These are phyloP conservation scores for Brachionus manjavacas DNA, from an alignment of 1,140 invertebrate species.

Conservation along the genomic window DNA sequence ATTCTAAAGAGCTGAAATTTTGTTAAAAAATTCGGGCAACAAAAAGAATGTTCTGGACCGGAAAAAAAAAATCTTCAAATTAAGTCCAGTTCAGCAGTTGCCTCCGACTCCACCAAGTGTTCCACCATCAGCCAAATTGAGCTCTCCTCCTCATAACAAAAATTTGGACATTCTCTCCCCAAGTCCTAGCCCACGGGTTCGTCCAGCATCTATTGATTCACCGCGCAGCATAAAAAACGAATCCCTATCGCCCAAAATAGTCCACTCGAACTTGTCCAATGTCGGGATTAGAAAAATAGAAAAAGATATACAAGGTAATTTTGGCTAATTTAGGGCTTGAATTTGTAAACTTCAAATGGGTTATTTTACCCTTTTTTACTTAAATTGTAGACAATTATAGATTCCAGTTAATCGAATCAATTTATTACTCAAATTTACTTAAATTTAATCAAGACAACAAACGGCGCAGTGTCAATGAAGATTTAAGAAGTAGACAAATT, in stretches of 20 bases:
- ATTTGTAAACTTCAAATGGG: not conserved
- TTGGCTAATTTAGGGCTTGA: not conserved
- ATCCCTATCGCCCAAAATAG: not conserved
- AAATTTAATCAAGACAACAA: conserved; percentile 35
- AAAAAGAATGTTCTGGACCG: not conserved
- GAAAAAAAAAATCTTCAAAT: not conserved
- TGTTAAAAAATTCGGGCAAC: not conserved
- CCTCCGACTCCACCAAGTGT: not conserved
- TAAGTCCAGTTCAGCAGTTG: not conserved
- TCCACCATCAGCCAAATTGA: not conserved
- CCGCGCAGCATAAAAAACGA: not conserved
- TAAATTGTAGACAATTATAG: conserved; percentile 3
- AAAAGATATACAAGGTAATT: conserved; percentile 16
- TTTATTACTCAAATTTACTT: conserved; percentile 42
- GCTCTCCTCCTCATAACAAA: not conserved
- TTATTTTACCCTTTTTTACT: not conserved
- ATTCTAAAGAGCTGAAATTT: not conserved
- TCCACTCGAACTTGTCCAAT: not conserved
- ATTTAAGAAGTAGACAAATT: not conserved
- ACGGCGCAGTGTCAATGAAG: not conserved
- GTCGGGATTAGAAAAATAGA: not conserved
- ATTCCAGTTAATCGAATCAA: conserved; percentile 2
- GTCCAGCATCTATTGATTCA: not conserved
- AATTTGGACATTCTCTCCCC: not conserved
- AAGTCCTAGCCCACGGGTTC: not conserved